phyloP scores from a whole-genome alignment of 2,113 vertebrate genomes.

The Tricholaema leucomelas region DNA sequence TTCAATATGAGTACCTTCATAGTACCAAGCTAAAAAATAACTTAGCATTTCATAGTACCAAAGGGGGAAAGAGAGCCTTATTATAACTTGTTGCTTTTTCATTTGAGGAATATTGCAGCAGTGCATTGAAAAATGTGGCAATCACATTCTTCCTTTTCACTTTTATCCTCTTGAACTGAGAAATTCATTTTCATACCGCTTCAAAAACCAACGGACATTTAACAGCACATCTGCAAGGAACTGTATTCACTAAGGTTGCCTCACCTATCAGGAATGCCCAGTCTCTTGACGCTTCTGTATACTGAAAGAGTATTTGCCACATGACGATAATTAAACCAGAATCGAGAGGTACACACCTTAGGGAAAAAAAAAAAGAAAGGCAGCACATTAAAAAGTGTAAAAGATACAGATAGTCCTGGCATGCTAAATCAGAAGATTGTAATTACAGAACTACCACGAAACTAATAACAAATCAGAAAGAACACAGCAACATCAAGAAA shows the following conservation, averaged over 20 bases:
- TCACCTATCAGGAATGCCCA: constrained; percentile 98
- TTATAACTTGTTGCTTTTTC: not conserved
- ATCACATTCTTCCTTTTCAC: not conserved
- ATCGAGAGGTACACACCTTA: constrained; percentile 95
- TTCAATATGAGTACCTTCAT: too few relatives aligned
- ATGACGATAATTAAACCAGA: constrained; percentile 99
- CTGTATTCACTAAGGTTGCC: not conserved
- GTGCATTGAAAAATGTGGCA: too few relatives aligned
- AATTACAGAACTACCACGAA: not conserved
- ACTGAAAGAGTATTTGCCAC: constrained; percentile 97
- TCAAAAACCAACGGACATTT: not conserved
- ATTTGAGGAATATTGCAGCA: not conserved
- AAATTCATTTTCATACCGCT: not conserved
- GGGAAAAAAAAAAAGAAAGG: not conserved
- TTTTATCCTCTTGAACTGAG: not conserved
- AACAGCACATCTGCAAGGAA: not conserved
- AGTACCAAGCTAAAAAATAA: not conserved
- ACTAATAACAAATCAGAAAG: not conserved
- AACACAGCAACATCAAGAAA: not conserved
- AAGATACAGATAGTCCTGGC: not conserved
- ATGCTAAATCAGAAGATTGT: not conserved
- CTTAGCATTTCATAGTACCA: not conserved
- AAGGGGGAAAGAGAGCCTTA: not conserved
- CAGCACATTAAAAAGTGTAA: not conserved
- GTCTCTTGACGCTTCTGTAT: constrained; percentile 95